Percentiles rank a stretch among this genome's conserved stretches.
phyloP scores from a whole-genome alignment of 2,888 invertebrate genomes.

The Rotaria magnacalcarata region DNA sequence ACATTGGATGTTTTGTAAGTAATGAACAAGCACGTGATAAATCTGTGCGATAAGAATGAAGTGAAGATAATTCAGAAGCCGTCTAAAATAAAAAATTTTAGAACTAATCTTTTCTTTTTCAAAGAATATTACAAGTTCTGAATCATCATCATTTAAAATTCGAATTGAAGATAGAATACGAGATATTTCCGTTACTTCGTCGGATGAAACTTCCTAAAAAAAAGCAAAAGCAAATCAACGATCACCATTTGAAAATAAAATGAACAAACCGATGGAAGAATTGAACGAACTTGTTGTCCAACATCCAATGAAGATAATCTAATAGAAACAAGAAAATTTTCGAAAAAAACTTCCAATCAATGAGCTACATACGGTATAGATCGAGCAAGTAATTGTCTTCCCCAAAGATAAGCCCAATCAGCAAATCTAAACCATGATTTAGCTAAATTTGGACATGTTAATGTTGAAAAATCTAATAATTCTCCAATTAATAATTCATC shows the following conservation, averaged over 20 bases:
- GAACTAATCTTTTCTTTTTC: too few species aligned
- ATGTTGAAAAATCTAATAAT: conserved; percentile 64
- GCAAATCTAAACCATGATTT: conserved; percentile 84
- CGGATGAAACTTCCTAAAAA: not conserved
- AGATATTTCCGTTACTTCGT: not conserved
- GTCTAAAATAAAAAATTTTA: not conserved
- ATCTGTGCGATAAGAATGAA: not conserved
- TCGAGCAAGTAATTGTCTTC: conserved; percentile 54
- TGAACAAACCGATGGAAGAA: not conserved
- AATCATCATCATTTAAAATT: conserved; percentile 4
- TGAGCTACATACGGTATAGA: not conserved
- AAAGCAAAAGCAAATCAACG: too few species aligned
- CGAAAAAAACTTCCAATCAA: too few species aligned
- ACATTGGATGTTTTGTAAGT: conserved; percentile 61
- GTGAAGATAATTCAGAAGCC: not conserved
- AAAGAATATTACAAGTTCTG: not conserved
- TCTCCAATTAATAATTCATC: conserved; percentile 66
- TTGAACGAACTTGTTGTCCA: not conserved
- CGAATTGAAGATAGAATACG: conserved; percentile 1
- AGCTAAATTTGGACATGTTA: conserved; percentile 69
- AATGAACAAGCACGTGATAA: not conserved
- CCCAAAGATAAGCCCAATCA: conserved; percentile 90
- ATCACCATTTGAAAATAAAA: too few species aligned
- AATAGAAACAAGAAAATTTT: not conserved
- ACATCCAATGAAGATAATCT: not conserved